phyloP scores from a whole-genome alignment of 2,888 invertebrate genomes.

The Germaria angustata region DNA sequence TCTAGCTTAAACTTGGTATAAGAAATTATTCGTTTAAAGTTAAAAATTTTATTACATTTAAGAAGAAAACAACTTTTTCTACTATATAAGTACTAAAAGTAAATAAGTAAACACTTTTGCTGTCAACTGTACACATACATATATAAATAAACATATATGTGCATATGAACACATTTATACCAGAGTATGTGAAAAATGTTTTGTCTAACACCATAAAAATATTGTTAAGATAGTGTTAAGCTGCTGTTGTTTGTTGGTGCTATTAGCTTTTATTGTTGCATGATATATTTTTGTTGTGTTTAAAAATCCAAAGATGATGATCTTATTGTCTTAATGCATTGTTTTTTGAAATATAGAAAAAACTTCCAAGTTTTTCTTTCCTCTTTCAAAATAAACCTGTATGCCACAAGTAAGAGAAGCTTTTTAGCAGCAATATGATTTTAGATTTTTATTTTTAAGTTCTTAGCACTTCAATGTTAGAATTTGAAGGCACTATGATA shows the following conservation, averaged over 20 bases:
- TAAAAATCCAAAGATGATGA: constrained; percentile 1
- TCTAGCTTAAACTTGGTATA: no score
- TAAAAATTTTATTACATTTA: no score
- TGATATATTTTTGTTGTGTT: constrained; percentile 6
- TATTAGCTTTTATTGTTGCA: no score
- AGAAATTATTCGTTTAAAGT: no score
- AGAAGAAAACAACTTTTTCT: no score
- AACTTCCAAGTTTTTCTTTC: background rate
- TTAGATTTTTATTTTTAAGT: background rate
- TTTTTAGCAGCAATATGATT: constrained; percentile 12
- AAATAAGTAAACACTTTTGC: background rate
- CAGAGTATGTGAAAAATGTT: constrained; percentile 35
- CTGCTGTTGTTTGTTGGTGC: constrained; percentile 19
- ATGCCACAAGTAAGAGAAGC: constrained; percentile 22
- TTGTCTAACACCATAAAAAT: constrained; percentile 41
- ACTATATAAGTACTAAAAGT: no score
- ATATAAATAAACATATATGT: no score
- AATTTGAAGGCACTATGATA: constrained; percentile 16
- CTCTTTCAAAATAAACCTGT: background rate
- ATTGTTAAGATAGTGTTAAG: constrained; percentile 35
- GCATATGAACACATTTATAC: background rate
- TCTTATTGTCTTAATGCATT: constrained; percentile 40
- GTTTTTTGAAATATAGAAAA: constrained; percentile 33
- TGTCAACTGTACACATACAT: background rate
- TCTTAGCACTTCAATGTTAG: constrained; percentile 35